A percentile compares a stretch with the other conserved stretches of the same genome.
phyloP scores from a whole-genome alignment of 2,888 invertebrate species.

The Cremastinae sp. region DNA sequence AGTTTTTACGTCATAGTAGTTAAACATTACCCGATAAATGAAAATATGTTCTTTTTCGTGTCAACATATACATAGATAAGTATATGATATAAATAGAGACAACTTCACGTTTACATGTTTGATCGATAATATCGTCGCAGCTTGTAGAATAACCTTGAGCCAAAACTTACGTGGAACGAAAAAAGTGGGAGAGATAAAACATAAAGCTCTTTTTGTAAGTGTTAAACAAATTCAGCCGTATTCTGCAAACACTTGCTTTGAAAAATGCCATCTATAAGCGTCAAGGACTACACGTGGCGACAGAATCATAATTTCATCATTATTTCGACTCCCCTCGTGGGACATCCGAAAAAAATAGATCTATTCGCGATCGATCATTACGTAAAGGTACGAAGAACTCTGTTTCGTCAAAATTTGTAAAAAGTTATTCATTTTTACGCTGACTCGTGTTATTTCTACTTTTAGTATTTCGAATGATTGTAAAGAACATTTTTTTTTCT shows the following conservation, averaged over 20 bases:
- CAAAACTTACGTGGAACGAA: neutral
- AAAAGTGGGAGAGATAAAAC: neutral
- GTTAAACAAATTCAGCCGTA: neutral
- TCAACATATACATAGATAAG: too few relatives aligned
- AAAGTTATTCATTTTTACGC: too few relatives aligned
- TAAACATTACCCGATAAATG: too few relatives aligned
- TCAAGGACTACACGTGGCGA: slow-evolving; percentile 89
- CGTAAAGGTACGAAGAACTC: slow-evolving; percentile 85
- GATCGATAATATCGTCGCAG: slow-evolving; percentile 66
- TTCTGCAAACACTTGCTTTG: too few relatives aligned
- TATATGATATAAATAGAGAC: too few relatives aligned
- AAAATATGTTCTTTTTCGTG: too few relatives aligned
- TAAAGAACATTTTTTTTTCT: slow-evolving; percentile 12
- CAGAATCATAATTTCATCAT: slow-evolving; percentile 85
- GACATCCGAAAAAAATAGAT: slow-evolving; percentile 85
- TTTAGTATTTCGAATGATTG: neutral
- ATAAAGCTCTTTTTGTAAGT: neutral
- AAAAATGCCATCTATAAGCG: slow-evolving; percentile 85
- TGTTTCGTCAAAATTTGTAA: too few relatives aligned
- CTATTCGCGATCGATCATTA: slow-evolving; percentile 87
- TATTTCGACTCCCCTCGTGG: slow-evolving; percentile 86
- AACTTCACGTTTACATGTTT: too few relatives aligned
- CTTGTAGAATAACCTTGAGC: neutral
- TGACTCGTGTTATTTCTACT: too few relatives aligned
- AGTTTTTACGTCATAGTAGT: too few relatives aligned